Percentiles rank a stretch among this genome's conserved stretches.
These are phyloP conservation scores for Hartigia nigra DNA, from an alignment of 2,888 invertebrate genomes.

Conservation along the genomic window DNA sequence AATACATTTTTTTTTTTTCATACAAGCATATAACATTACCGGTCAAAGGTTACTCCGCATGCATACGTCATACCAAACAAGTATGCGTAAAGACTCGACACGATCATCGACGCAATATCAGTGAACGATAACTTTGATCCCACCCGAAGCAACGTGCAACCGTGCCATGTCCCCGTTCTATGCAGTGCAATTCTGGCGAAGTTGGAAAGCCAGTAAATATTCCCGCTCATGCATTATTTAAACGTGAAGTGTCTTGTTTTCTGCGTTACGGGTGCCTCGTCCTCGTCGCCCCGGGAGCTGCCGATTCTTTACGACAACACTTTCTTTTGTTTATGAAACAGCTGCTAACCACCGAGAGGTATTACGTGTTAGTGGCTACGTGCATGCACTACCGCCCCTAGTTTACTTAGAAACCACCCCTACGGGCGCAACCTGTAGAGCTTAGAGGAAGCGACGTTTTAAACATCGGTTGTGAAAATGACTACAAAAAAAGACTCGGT, in stretches of 20 bases:
- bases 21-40: not conserved
- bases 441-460: not conserved
- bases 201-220: constrained; percentile 44
- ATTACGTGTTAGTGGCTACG: constrained; percentile 29
- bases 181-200: not conserved
- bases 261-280: constrained; percentile 37
- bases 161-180: not conserved
- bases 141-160: not conserved
- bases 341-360: constrained; percentile 22
- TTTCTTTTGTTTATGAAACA: constrained; percentile 53
- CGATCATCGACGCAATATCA: not conserved
- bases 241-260: constrained; percentile 53
- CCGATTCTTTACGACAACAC: constrained; percentile 51
- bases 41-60: not conserved
- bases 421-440: not conserved
- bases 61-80: not conserved
- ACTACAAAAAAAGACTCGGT: not conserved
- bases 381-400: not conserved
- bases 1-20: too few species aligned
- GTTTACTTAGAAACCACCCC: not conserved
- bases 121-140: not conserved
- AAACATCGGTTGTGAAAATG: not conserved
- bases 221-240: constrained; percentile 59
- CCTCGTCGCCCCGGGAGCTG: constrained; percentile 3
- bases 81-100: not conserved